phyloP scores from a whole-genome alignment of 64 coral and sea anemone species.

The Dendrophyllia cribrosa region DNA sequence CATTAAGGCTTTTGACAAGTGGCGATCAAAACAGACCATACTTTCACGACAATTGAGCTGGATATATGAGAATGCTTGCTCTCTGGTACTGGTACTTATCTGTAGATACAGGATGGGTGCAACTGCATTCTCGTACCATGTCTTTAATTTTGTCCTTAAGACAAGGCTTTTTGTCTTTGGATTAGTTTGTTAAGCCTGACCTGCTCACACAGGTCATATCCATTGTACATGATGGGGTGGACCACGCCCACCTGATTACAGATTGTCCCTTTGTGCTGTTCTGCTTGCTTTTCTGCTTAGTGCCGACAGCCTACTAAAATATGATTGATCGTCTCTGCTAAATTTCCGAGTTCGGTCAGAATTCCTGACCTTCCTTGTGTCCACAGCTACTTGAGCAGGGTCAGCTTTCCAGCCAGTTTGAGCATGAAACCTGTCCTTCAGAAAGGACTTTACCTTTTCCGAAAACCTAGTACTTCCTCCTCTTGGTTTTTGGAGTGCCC shows the following conservation, averaged over 20 bases:
- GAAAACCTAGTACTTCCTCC: neutral
- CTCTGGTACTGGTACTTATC: no score
- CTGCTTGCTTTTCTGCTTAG: neutral
- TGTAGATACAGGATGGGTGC: no score
- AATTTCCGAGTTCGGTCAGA: neutral
- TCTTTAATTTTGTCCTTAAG: no score
- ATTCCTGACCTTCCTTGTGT: neutral
- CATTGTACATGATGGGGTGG: neutral
- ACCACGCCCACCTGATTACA: neutral
- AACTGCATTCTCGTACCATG: no score
- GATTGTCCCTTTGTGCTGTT: neutral
- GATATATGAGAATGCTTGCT: no score
- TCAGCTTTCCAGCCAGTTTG: conserved; percentile 20
- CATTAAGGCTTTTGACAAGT: no score
- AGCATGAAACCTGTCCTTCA: conserved; percentile 9
- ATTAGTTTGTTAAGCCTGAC: neutral
- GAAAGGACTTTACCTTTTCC: conserved; percentile 17
- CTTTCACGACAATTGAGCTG: no score
- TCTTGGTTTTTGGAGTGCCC: conserved; percentile 41
- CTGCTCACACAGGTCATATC: neutral
- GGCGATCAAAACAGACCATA: no score
- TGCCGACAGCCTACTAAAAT: neutral
- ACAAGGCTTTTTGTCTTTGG: no score
- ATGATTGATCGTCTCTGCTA: neutral
- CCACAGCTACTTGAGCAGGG: neutral